These are phyloP conservation scores for Salvelinus fontinalis DNA, from an alignment of 2,113 vertebrate species.

Conservation along the genomic window DNA sequence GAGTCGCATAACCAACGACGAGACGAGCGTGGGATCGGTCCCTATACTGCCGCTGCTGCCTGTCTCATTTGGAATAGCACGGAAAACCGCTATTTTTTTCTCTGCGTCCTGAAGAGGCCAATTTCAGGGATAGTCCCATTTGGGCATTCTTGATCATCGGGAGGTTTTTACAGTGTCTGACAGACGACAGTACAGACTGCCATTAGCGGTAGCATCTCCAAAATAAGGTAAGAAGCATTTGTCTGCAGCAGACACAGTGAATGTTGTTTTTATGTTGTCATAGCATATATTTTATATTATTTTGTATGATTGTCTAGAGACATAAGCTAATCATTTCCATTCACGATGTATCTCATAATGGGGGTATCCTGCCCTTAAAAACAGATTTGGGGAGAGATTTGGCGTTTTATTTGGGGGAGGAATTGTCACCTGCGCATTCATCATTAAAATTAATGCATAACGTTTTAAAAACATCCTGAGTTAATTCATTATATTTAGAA, in stretches of 20 bases:
- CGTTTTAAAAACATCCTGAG: conserved; percentile 24
- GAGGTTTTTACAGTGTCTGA: conserved; percentile 55
- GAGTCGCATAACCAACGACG: conserved; percentile 59
- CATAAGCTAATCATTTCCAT: neutral
- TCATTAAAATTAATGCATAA: conserved; percentile 19
- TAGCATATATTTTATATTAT: neutral
- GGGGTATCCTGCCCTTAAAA: conserved; percentile 13
- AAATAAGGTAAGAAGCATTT: conserved; percentile 68
- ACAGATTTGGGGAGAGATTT: conserved; percentile 16
- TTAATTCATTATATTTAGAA: neutral
- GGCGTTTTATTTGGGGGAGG: neutral
- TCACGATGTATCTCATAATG: conserved; percentile 28
- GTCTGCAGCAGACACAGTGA: conserved; percentile 22
- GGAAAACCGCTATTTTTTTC: conserved; percentile 44
- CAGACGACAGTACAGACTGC: conserved; percentile 60
- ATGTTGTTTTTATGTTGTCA: conserved; percentile 17
- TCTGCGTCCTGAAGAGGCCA: conserved; percentile 35
- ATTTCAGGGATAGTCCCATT: conserved; percentile 55
- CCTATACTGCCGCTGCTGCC: conserved; percentile 50
- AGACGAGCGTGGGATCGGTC: conserved; percentile 65
- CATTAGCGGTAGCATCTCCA: conserved; percentile 47
- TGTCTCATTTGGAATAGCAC: conserved; percentile 66
- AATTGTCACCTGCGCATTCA: conserved; percentile 53
- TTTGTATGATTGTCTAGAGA: neutral
- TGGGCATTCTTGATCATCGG: conserved; percentile 52